phyloP scores from a whole-genome alignment of 2,888 invertebrate genomes.

The Nineta flava region DNA sequence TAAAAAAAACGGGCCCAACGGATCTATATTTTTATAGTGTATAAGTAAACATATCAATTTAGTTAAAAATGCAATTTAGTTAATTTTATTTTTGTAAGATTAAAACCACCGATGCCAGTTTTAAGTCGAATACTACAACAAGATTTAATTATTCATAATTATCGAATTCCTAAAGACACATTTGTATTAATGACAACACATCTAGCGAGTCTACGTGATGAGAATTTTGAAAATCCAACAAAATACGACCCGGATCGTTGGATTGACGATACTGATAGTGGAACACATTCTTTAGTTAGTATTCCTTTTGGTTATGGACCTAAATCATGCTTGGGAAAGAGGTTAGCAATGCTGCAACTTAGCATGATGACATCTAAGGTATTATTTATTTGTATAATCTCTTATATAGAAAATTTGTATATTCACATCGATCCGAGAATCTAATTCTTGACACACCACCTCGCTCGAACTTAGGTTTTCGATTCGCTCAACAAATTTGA shows the following conservation, averaged over 20 bases:
- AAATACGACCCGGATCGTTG: constrained; percentile 47
- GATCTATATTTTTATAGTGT: no score
- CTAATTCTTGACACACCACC: neutral
- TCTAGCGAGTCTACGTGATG: constrained; percentile 41
- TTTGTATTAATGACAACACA: constrained; percentile 47
- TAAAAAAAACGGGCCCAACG: no score
- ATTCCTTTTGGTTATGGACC: constrained; percentile 48
- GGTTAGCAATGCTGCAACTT: constrained; percentile 42
- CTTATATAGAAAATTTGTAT: neutral
- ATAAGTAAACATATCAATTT: no score
- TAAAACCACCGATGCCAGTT: constrained; percentile 48
- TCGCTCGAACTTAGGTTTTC: neutral
- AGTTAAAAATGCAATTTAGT: no score
- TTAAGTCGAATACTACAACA: constrained; percentile 40
- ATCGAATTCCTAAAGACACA: constrained; percentile 40
- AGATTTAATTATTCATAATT: constrained; percentile 42
- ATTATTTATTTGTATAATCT: constrained; percentile 11
- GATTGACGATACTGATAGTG: constrained; percentile 27
- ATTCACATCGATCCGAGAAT: neutral
- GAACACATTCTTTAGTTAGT: constrained; percentile 36
- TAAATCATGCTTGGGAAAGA: constrained; percentile 43
- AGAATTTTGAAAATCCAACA: constrained; percentile 45
- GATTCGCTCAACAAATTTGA: no score
- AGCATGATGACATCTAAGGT: constrained; percentile 39
- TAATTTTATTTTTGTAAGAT: constrained; percentile 29